These are phyloP conservation scores for Sebastes variabilis DNA, from an alignment of 2,797 vertebrate species.

Conservation along the genomic window DNA sequence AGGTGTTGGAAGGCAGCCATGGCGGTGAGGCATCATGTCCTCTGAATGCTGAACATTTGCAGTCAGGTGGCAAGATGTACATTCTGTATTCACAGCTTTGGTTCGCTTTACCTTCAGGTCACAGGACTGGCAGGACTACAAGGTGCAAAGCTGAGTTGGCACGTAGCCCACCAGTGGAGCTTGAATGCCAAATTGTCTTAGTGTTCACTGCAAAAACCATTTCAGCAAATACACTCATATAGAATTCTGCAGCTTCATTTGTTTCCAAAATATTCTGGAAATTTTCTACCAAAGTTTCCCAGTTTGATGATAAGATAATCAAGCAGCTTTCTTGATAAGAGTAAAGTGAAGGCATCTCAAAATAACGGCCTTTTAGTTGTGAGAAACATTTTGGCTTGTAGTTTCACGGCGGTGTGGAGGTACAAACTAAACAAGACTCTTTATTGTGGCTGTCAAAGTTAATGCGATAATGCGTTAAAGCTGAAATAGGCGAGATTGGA, in stretches of 20 bases:
- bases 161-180: not conserved
- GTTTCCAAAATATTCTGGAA: not conserved
- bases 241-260: not conserved
- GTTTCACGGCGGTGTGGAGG: not conserved
- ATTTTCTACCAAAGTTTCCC: not conserved
- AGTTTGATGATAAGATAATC: not conserved
- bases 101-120: constrained; percentile 44
- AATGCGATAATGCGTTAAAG: too few species aligned
- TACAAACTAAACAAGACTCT: not conserved
- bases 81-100: constrained; percentile 44
- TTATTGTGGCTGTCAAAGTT: not conserved
- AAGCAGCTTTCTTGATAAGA: not conserved
- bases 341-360: too few species aligned
- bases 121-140: constrained; percentile 17
- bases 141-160: constrained; percentile 24
- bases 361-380: not conserved
- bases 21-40: constrained; percentile 3
- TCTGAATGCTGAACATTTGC: constrained; percentile 50
- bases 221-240: not conserved
- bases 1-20: constrained; percentile 49
- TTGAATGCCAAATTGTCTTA: not conserved
- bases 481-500: too few species aligned
- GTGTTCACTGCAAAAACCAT: not conserved
- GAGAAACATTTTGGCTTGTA: not conserved
- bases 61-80: constrained; percentile 37